Percentiles rank a stretch among this genome's conserved stretches.
Conservation (phyloP, 2,113 vertebrate species). For the Cebus imitator region DNA sequence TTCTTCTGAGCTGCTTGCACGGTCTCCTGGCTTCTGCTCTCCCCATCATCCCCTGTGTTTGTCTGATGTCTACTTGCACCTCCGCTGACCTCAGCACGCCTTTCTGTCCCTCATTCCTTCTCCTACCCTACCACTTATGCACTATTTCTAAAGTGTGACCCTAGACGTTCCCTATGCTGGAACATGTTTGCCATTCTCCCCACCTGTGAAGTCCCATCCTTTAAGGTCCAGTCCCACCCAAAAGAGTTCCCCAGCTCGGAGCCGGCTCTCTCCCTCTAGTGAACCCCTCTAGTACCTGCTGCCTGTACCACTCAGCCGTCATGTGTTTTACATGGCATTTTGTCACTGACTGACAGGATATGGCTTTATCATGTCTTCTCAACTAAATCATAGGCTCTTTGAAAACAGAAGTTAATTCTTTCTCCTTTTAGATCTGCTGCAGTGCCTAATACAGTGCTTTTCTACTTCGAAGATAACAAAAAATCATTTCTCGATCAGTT, state of each 20-base stretch:
- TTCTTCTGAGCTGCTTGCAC: neutral
- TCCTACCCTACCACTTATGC: neutral
- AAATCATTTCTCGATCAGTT: neutral
- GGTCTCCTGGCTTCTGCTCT: neutral
- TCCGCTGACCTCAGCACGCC: neutral
- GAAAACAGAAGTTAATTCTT: neutral
- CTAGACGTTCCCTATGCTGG: neutral
- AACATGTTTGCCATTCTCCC: neutral
- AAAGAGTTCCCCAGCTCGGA: neutral
- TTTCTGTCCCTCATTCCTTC: neutral
- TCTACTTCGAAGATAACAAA: neutral
- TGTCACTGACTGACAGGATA: neutral
- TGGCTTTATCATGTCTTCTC: neutral
- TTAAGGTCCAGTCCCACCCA: neutral
- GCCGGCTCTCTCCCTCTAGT: neutral
- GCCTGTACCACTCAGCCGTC: neutral
- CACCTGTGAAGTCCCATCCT: neutral
- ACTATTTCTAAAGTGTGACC: neutral
- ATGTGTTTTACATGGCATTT: neutral
- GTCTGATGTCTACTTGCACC: neutral
- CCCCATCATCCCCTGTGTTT: neutral
- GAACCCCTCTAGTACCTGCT: neutral
- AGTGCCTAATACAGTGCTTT: neutral
- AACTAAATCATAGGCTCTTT: neutral
- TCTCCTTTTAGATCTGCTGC: neutral